Conservation (phyloP, 2,797 vertebrate species). For the Hemitrygon akajei region DNA sequence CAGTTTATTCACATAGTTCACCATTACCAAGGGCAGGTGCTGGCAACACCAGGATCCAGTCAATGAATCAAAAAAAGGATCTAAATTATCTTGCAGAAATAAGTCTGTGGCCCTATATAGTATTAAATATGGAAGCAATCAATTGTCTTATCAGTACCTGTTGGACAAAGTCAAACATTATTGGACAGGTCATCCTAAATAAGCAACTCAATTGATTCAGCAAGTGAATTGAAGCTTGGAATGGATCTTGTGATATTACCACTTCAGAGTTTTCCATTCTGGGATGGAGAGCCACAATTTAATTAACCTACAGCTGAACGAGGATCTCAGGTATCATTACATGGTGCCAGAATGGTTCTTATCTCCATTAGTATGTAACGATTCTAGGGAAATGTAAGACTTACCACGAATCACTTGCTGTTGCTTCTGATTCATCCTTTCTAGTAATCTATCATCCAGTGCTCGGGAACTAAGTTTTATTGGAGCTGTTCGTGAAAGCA, state of each 20-base stretch:
- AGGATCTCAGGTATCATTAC: neutral
- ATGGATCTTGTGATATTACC: neutral
- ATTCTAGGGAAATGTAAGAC: neutral
- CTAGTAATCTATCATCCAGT: neutral
- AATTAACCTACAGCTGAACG: slow-evolving; percentile 10
- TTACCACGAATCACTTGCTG: neutral
- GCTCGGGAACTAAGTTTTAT: neutral
- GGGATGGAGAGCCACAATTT: neutral
- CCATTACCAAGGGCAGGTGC: too few relatives aligned
- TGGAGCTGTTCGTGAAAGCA: neutral
- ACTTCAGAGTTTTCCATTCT: neutral
- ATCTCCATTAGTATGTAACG: neutral
- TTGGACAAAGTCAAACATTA: slow-evolving; percentile 4
- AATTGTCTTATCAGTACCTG: neutral
- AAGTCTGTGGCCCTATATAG: too few relatives aligned
- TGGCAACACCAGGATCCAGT: too few relatives aligned
- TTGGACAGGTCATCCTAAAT: neutral
- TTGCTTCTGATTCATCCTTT: neutral
- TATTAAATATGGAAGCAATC: neutral
- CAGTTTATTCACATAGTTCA: too few relatives aligned
- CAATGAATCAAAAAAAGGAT: too few relatives aligned
- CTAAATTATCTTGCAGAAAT: neutral
- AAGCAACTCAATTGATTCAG: slow-evolving; percentile 8
- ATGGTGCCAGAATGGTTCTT: neutral
- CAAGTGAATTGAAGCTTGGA: neutral